Base-by-base conservation (phyloP, 2,113 vertebrate genomes). In the Nannobrachium achirus region DNA sequence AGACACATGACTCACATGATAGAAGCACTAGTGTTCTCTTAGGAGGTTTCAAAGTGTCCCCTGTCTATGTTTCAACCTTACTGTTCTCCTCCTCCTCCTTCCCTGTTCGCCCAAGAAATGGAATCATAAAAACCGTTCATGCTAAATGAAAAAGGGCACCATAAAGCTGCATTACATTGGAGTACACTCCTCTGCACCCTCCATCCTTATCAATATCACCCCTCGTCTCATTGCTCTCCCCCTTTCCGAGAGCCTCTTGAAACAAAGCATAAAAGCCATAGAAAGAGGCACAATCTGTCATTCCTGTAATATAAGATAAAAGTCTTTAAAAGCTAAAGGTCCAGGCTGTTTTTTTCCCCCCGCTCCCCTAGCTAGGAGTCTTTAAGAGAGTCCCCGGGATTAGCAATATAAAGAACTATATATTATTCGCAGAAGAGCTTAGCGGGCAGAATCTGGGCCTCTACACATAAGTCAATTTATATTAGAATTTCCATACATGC, bases 401-500 rank as follows among this genome's bases (percentile, higher is more conserved):
- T 98, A 97, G 96, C 93, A 93, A 94, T 95, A 95, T 93, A 95
- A 95, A 94, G 93, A 95, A 95, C 93, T 93, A 91, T 91, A 92
- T 91, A 89, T 91, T 92, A 93, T 94, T 94, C 94, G 91, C 90
- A 95, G 94, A 97, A 98, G 93, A 96, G 97, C 97, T 97, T 96
- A 96, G 94, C 90, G 94, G 92, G 96, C 96, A 98, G 84, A 97
- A 95, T 93, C 93, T 86, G 87, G 87, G 88, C 91, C 84, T 90
- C 92, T 92, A 91, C 94, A 94, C 95, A 98, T 97, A 96, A 97
- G 95, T 98, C 96, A 96, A 95, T 97, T 97, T 99, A 96, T 97
- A 97, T 99, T 97, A 95, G 95, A 95, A 95, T 97, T 96, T 95
- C 95, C 95, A 96, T 98, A 96, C 94, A 95, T 97, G 96, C 96